Conservation (phyloP, 2,888 invertebrate species). For the Gnatocerus cornutus region DNA sequence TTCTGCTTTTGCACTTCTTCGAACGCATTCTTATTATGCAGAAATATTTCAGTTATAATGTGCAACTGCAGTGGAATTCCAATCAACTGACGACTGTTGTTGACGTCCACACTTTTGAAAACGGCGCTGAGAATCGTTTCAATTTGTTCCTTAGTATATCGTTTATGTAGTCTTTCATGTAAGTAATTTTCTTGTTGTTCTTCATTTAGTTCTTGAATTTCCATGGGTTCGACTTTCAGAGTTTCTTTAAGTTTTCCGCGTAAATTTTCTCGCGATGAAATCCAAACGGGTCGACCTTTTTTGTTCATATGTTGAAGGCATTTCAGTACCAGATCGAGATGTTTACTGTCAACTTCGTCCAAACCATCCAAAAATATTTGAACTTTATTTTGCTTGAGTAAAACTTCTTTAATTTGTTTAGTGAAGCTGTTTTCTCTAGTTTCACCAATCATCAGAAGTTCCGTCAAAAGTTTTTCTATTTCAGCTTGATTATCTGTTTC, state of each 20-base stretch:
- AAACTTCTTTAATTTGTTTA: background rate
- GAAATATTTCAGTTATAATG: conserved; percentile 6
- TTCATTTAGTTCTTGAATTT: background rate
- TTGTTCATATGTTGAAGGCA: background rate
- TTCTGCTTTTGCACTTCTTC: background rate
- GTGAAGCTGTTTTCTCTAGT: background rate
- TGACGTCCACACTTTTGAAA: background rate
- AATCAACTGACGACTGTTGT: background rate
- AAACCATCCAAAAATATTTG: background rate
- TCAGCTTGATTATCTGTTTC: too few relatives aligned
- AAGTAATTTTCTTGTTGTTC: conserved; percentile 1
- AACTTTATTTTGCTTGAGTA: background rate
- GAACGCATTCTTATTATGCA: background rate
- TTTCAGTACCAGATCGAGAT: background rate
- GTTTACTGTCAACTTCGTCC: background rate
- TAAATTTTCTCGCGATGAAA: background rate
- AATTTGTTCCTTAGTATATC: background rate
- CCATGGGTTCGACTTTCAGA: background rate
- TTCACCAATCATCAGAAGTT: background rate
- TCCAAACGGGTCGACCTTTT: background rate
- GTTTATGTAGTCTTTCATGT: background rate
- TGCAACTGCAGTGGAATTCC: conserved; percentile 7
- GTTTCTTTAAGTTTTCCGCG: background rate
- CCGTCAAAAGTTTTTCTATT: background rate
- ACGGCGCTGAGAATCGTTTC: background rate